Evolutionary conservation across 53 echinoderm and acorn worm genomes (phyloP).

Genomic region (Patiria pectinifera): DNA sequence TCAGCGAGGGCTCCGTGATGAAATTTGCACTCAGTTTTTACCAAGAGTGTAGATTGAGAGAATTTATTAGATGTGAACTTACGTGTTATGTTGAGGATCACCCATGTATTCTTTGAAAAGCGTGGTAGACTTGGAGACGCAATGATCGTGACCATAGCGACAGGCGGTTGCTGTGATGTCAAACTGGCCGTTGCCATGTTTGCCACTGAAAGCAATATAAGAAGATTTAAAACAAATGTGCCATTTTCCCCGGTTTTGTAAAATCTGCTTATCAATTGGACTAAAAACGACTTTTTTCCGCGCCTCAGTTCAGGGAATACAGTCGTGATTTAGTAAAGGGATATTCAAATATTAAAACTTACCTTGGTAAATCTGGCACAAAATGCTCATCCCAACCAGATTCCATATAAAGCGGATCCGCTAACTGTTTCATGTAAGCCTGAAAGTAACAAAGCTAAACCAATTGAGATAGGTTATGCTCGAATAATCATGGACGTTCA

Average conservation of each 20-base stretch:
- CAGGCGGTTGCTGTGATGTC: conserved; percentile 79
- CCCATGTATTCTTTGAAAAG: conserved; percentile 66
- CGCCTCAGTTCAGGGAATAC: too few species aligned
- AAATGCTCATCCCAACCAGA: conserved; percentile 72
- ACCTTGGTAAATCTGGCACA: not conserved
- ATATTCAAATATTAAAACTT: too few species aligned
- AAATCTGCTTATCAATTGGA: too few species aligned
- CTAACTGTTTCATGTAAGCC: conserved; percentile 84
- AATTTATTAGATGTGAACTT: conserved; percentile 10
- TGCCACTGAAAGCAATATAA: not conserved
- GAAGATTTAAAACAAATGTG: too few species aligned
- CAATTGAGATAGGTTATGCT: not conserved
- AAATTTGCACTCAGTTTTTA: too few species aligned
- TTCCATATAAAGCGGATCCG: conserved; percentile 64
- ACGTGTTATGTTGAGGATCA: conserved; percentile 56
- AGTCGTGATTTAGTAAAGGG: too few species aligned
- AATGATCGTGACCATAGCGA: conserved; percentile 74
- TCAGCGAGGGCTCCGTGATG: too few species aligned
- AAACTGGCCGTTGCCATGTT: conserved; percentile 53
- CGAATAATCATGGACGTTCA: too few species aligned
- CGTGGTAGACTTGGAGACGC: conserved; percentile 55
- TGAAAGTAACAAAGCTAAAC: conserved; percentile 26
- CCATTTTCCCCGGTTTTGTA: too few species aligned
- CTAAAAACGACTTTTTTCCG: too few species aligned
- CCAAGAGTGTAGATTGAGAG: too few species aligned